Percentiles rank a stretch among this genome's conserved stretches.
phyloP scores from a whole-genome alignment of 2,113 vertebrate genomes.

The Pseudolaguvia tuberculata region DNA sequence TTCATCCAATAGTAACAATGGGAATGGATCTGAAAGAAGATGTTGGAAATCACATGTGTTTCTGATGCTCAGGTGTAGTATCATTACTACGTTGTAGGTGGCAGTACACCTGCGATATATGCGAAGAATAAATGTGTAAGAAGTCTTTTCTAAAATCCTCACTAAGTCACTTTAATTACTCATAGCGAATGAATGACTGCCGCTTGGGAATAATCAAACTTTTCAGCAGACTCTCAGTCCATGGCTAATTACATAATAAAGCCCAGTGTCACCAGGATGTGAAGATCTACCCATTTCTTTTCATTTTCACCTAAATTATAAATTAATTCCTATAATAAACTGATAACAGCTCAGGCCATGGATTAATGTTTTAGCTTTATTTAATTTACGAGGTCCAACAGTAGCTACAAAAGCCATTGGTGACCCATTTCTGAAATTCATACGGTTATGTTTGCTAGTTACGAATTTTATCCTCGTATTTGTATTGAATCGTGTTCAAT shows the following conservation, averaged over 20 bases:
- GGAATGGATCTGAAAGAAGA: no score
- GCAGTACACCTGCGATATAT: background rate
- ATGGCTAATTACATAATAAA: conserved; percentile 7
- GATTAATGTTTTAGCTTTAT: conserved; percentile 32
- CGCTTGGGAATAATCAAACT: conserved; percentile 1
- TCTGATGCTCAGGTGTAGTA: no score
- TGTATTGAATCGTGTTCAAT: no score
- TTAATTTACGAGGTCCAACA: conserved; percentile 13
- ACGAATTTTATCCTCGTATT: no score
- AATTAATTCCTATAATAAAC: conserved; percentile 22
- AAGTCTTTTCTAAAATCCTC: background rate
- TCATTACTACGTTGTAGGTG: no score
- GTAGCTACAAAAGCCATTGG: background rate
- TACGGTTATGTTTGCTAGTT: background rate
- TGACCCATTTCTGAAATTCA: background rate
- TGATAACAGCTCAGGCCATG: conserved; percentile 16
- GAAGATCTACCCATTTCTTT: conserved; percentile 6
- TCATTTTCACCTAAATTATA: conserved; percentile 8
- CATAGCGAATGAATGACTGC: background rate
- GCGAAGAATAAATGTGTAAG: background rate
- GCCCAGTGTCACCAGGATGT: background rate
- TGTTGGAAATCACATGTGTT: no score
- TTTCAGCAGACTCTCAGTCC: background rate
- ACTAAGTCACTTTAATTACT: background rate
- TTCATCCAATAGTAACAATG: no score